Evolutionary conservation across 2,888 invertebrate genomes (phyloP).

Genomic region (Acronicta leporina): DNA sequence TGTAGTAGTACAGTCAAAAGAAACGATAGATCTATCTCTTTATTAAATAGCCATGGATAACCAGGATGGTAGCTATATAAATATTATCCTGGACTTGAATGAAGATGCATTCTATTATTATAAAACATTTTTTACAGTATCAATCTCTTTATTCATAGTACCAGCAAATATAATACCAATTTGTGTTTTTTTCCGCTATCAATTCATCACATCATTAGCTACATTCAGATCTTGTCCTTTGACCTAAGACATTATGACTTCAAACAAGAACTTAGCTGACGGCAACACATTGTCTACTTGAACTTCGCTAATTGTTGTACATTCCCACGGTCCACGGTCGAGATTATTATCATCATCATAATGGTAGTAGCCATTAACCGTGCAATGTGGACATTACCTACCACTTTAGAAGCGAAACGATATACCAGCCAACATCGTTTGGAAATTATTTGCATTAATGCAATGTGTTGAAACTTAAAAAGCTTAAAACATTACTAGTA

Average conservation of each 20-base stretch:
- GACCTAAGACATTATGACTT: conserved; percentile 7
- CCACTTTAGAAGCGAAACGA: conserved; percentile 37
- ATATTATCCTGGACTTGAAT: too few species aligned
- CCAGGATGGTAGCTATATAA: too few species aligned
- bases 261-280: conserved; percentile 17
- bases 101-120: too few species aligned
- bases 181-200: too few species aligned
- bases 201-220: neutral
- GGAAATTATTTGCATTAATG: conserved; percentile 8
- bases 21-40: too few species aligned
- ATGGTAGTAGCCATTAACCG: conserved; percentile 44
- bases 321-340: conserved; percentile 47
- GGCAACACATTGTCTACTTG: conserved; percentile 14
- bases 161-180: too few species aligned
- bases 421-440: conserved; percentile 24
- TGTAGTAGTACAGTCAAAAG: too few species aligned
- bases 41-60: too few species aligned
- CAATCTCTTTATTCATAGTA: too few species aligned
- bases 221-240: neutral
- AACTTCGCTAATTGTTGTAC: conserved; percentile 25
- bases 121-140: too few species aligned
- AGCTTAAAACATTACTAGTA: too few species aligned
- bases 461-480: neutral
- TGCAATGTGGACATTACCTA: conserved; percentile 29
- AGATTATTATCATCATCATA: conserved; percentile 35